These are phyloP conservation scores for Eciton burchellii DNA, from an alignment of 1,140 invertebrate species.

Conservation along the genomic window DNA sequence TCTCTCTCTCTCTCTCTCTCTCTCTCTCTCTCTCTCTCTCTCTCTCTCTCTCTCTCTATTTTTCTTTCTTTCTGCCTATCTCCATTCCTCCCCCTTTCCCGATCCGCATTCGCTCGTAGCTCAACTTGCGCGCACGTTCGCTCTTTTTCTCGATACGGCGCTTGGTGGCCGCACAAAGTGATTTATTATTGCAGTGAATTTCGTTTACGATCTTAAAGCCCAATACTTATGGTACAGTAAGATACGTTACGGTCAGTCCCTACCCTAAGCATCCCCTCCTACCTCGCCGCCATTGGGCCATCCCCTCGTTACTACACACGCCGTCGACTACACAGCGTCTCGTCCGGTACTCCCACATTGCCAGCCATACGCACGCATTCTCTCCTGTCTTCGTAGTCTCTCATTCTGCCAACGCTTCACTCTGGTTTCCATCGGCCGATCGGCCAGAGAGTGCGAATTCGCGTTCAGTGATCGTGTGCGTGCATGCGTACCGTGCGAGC, in stretches of 20 bases:
- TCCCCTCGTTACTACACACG: constrained; percentile 52
- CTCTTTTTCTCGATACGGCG: constrained; percentile 7
- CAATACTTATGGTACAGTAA: constrained; percentile 41
- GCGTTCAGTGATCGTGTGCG: constrained; percentile 61
- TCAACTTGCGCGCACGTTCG: constrained; percentile 7
- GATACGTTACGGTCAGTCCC: constrained; percentile 38
- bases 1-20: constrained; percentile 19
- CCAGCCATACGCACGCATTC: constrained; percentile 44
- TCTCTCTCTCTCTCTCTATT: constrained; percentile 28
- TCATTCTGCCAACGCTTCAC: constrained; percentile 59
- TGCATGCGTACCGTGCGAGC: constrained; percentile 12
- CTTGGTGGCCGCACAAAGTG: constrained; percentile 52
- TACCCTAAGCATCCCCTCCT: constrained; percentile 60
- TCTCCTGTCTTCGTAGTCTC: constrained; percentile 45
- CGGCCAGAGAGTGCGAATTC: constrained; percentile 65
- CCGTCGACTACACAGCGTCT: constrained; percentile 52
- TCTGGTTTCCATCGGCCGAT: constrained; percentile 60
- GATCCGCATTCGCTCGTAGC: constrained; percentile 24
- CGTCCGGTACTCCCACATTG: constrained; percentile 63
- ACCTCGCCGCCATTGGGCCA: constrained; percentile 49
- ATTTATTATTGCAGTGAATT: constrained; percentile 63
- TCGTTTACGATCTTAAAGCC: constrained; percentile 55
- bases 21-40: neutral
- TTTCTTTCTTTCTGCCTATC: too few relatives aligned
- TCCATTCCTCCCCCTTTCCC: constrained; percentile 12